phyloP scores from a whole-genome alignment of 2,888 invertebrate genomes.

The Sarcophaga caerulescens region DNA sequence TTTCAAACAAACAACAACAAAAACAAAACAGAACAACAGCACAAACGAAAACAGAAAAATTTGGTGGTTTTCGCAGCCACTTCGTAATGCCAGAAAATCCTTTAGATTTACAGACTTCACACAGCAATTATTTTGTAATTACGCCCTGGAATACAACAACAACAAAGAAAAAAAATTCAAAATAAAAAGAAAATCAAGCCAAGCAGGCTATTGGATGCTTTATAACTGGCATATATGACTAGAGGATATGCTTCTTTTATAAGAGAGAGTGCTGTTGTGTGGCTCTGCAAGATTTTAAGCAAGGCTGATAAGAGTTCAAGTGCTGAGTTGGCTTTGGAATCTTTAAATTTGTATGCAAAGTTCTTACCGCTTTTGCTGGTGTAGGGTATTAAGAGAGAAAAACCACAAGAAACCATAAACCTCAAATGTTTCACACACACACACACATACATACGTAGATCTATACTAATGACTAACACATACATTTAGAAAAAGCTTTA shows the following conservation, averaged over 20 bases:
- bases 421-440: conserved; percentile 7
- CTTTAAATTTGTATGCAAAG: too few species aligned
- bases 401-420: conserved; percentile 16
- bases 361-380: too few species aligned
- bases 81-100: conserved; percentile 52
- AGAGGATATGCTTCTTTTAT: too few species aligned
- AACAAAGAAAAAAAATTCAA: not conserved
- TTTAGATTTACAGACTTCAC: conserved; percentile 51
- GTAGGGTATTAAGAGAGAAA: not conserved
- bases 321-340: too few species aligned
- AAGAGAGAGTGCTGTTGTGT: too few species aligned
- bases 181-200: conserved; percentile 3
- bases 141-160: conserved; percentile 21
- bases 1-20: too few species aligned
- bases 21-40: too few species aligned
- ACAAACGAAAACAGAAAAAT: too few species aligned
- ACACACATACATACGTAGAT: not conserved
- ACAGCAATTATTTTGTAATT: conserved; percentile 57
- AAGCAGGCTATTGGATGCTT: too few species aligned
- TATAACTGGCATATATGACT: too few species aligned
- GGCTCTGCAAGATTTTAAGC: too few species aligned
- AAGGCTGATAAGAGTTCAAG: too few species aligned
- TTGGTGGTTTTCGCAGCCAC: not conserved
- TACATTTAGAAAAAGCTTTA: conserved; percentile 4
- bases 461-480: not conserved